A percentile compares a stretch with the other conserved stretches of the same genome.
These are phyloP conservation scores for Anarsia innoxiella DNA, from an alignment of 2,888 invertebrate species.

Conservation along the genomic window DNA sequence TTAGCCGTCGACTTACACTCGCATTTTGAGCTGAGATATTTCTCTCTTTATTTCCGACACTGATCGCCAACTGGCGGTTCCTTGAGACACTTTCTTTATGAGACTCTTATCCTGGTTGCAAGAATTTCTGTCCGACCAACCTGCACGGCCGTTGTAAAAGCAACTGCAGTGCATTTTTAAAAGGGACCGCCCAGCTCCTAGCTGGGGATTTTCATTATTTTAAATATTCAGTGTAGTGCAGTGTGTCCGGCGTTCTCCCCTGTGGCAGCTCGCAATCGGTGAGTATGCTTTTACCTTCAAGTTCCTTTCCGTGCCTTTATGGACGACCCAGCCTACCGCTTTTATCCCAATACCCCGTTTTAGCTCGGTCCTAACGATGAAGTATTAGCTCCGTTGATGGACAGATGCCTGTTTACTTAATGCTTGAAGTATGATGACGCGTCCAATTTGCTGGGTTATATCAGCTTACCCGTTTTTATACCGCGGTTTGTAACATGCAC, in stretches of 20 bases:
- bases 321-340: conserved; percentile 27
- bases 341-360: conserved; percentile 32
- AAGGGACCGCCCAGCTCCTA: conserved; percentile 59
- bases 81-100: conserved; percentile 58
- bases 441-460: too few relatives aligned
- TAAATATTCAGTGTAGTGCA: conserved; percentile 70
- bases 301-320: conserved; percentile 23
- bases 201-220: conserved; percentile 66
- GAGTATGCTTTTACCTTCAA: conserved; percentile 44
- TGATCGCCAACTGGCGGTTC: conserved; percentile 32
- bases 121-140: conserved; percentile 62
- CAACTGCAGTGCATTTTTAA: conserved; percentile 73
- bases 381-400: too few relatives aligned
- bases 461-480: too few relatives aligned
- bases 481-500: too few relatives aligned
- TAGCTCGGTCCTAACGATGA: too few relatives aligned
- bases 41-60: conserved; percentile 32
- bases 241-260: conserved; percentile 46
- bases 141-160: conserved; percentile 66
- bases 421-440: too few relatives aligned
- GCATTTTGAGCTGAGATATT: conserved; percentile 13
- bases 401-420: too few relatives aligned
- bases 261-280: conserved; percentile 38
- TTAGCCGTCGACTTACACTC: conserved; percentile 28
- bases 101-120: conserved; percentile 51